Base-by-base conservation (phyloP, 1,140 invertebrate species). In the Temnothorax curvispinosus region DNA sequence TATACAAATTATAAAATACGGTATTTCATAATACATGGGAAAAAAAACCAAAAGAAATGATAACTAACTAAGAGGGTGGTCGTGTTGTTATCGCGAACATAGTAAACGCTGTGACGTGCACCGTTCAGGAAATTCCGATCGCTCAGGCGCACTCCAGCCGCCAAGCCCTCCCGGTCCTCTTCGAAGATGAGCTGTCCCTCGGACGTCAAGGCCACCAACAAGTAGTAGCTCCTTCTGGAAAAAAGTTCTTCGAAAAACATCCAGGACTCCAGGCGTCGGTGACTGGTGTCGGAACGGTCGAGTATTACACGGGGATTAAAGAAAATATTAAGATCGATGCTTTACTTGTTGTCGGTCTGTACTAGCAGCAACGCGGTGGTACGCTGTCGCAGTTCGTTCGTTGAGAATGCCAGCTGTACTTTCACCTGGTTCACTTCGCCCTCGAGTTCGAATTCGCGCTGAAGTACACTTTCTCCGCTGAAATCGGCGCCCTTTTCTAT, bases 401-500 rank as follows among this genome's bases (percentile, higher is more conserved):
- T 98, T 0, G 98, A 98, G 94, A 98, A 98, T 18, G 97, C 98
- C 85, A 98, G 92, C 95, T 98, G 97, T 67, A 98, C 96, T 94
- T 98, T 98, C 2, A 98, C 96, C 93, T 97, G 95, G 88, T 96
- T 96, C 2, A 98, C 97, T 62, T 96, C 96, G 32, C 97, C 97
- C 56, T 97, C 96, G 0, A 98, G 92, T 7, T 97, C 96, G 92
- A 98, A 98, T 91, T 97, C 97, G 52, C 98, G 96, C 91, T 97
- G 97, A 44, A 98, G 94, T 74, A 97, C 97, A 27, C 98, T 98
- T 90, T 98, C 97, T 0, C 98, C 98, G 88, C 97, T 97, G 91
- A 99, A 99, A 91, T 98, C 97, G 0, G 98, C 98, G 5, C 98
- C 98, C 93, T 98, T 98, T 93, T 98, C 98, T 96, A 50, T 38